Percentiles rank a stretch among this genome's conserved stretches.
Conservation (phyloP, 2,888 invertebrate species). For the Lymantria monacha region DNA sequence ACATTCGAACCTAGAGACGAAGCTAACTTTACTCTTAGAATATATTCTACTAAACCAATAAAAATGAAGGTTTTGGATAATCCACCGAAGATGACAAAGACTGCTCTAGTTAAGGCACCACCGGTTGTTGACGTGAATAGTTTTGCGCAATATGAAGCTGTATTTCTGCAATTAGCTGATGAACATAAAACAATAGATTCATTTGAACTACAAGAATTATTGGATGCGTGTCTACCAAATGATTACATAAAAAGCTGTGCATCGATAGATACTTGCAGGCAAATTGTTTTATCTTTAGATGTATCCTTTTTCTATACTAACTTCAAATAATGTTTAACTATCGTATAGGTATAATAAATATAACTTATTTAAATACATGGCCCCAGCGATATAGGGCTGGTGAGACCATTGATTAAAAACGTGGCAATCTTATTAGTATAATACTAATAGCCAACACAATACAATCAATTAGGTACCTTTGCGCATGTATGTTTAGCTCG, state of each 20-base stretch:
- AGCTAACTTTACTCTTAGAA: constrained; percentile 92
- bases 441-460: no score
- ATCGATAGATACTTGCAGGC: constrained; percentile 94
- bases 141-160: constrained; percentile 93
- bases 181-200: constrained; percentile 95
- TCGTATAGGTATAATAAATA: no score
- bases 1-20: constrained; percentile 96
- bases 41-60: constrained; percentile 89
- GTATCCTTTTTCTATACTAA: constrained; percentile 84
- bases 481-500: no score
- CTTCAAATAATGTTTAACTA: not conserved
- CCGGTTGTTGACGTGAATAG: constrained; percentile 86
- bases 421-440: no score
- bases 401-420: no score
- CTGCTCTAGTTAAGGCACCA: constrained; percentile 89
- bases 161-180: constrained; percentile 94
- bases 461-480: no score
- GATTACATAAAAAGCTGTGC: constrained; percentile 97
- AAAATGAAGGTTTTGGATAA: constrained; percentile 88
- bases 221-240: constrained; percentile 95
- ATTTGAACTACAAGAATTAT: constrained; percentile 93
- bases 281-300: constrained; percentile 94
- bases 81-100: constrained; percentile 85
- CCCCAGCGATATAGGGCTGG: no score
- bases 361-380: no score